A percentile compares a stretch with the other conserved stretches of the same genome.
Conservation (phyloP, 1,140 invertebrate species). For the Harlomillsia oculata region DNA sequence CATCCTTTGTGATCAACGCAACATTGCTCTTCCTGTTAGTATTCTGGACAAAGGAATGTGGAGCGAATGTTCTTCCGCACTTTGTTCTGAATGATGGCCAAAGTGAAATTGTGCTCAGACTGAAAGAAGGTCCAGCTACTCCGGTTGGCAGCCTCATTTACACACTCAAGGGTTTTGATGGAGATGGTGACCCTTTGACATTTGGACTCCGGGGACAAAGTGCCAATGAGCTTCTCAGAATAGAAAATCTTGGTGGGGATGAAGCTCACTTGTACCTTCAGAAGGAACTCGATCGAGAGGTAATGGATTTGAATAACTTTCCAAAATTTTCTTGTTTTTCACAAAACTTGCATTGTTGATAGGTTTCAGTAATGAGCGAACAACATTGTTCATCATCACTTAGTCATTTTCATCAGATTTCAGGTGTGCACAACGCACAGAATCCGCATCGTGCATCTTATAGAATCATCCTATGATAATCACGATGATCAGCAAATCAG, state of each 20-base stretch:
- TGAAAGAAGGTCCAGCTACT: constrained; percentile 76
- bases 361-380: too few species aligned
- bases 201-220: constrained; percentile 71
- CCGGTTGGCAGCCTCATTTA: constrained; percentile 74
- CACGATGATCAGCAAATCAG: too few species aligned
- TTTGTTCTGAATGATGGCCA: constrained; percentile 71
- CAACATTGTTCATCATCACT: too few species aligned
- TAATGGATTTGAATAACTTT: too few species aligned
- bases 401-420: too few species aligned
- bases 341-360: too few species aligned
- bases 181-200: constrained; percentile 68
- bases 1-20: too few species aligned
- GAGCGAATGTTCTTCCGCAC: constrained; percentile 60
- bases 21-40: constrained; percentile 8
- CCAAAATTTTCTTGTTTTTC: too few species aligned
- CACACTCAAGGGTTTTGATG: constrained; percentile 65
- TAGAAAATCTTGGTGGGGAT: constrained; percentile 65
- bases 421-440: too few species aligned
- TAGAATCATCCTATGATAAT: too few species aligned
- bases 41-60: neutral
- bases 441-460: too few species aligned
- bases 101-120: constrained; percentile 74
- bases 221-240: constrained; percentile 64
- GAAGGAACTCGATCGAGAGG: constrained; percentile 82
- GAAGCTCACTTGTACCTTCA: constrained; percentile 79